Percentiles rank a stretch among this genome's conserved stretches.
Evolutionary conservation across 2,888 invertebrate genomes (phyloP).

Genomic region (Melanchra persicariae): DNA sequence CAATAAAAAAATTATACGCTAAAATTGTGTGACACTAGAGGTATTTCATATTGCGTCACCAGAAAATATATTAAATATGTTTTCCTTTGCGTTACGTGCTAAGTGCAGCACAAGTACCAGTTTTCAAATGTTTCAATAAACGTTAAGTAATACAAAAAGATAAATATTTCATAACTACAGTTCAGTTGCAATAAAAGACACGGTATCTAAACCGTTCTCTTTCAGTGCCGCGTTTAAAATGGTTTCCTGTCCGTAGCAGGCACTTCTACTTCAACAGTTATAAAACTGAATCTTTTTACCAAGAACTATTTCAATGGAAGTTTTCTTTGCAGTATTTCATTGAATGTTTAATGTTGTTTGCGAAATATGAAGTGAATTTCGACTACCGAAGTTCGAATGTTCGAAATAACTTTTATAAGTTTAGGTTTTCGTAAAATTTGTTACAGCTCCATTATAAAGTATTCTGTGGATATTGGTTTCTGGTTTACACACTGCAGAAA

Average conservation of each 20-base stretch:
- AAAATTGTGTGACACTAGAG: too few relatives aligned
- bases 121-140: constrained; percentile 6
- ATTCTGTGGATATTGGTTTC: constrained; percentile 11
- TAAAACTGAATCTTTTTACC: constrained; percentile 75
- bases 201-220: constrained; percentile 33
- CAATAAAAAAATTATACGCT: too few relatives aligned
- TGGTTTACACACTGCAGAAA: not conserved
- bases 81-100: not conserved
- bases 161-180: constrained; percentile 28
- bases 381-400: constrained; percentile 42
- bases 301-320: constrained; percentile 66
- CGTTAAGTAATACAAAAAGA: constrained; percentile 5
- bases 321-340: constrained; percentile 59
- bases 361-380: constrained; percentile 51
- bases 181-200: constrained; percentile 47
- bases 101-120: not conserved
- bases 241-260: constrained; percentile 68
- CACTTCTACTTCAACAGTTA: constrained; percentile 73
- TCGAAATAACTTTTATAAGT: constrained; percentile 40
- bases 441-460: not conserved
- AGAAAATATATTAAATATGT: not conserved
- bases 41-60: not conserved
- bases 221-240: constrained; percentile 50
- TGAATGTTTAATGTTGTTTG: constrained; percentile 70
- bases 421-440: constrained; percentile 5